phyloP scores from a whole-genome alignment of 2,888 invertebrate species.

The Zonitis immaculata region DNA sequence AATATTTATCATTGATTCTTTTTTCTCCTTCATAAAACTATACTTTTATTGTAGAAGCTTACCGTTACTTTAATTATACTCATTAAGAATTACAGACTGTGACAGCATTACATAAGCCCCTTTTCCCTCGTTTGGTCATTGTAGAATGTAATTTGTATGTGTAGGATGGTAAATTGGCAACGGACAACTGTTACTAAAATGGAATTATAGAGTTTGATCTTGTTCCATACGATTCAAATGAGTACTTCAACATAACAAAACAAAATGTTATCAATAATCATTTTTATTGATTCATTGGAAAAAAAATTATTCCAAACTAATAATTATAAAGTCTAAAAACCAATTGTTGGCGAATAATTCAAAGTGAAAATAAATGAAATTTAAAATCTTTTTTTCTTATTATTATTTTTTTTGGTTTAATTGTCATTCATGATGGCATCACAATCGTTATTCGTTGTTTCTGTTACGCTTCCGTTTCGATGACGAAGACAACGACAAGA shows the following conservation, averaged over 20 bases:
- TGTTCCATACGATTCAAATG: not conserved
- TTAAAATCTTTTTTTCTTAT: conserved; percentile 35
- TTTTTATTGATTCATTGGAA: not conserved
- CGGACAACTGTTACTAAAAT: conserved; percentile 13
- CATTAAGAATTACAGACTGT: conserved; percentile 3
- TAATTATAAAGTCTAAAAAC: conserved; percentile 18
- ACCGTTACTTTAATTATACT: conserved; percentile 15
- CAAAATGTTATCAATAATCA: not conserved
- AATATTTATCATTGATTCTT: not conserved
- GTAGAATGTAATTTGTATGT: conserved; percentile 9
- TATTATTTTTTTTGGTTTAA: too few relatives aligned
- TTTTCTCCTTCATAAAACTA: not conserved
- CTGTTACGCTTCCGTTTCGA: conserved; percentile 4
- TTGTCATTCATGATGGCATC: conserved; percentile 36
- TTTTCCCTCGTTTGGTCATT: conserved; percentile 1
- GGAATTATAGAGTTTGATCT: conserved; percentile 10
- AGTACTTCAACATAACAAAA: not conserved
- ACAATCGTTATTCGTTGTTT: conserved; percentile 31
- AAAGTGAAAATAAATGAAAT: conserved; percentile 17
- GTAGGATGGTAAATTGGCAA: conserved; percentile 11
- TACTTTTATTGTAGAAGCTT: not conserved
- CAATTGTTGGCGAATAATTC: conserved; percentile 2
- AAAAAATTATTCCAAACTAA: not conserved
- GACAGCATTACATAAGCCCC: not conserved
- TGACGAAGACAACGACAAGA: not conserved